phyloP scores from a whole-genome alignment of 2,888 invertebrate species.

The Acleris emargana region DNA sequence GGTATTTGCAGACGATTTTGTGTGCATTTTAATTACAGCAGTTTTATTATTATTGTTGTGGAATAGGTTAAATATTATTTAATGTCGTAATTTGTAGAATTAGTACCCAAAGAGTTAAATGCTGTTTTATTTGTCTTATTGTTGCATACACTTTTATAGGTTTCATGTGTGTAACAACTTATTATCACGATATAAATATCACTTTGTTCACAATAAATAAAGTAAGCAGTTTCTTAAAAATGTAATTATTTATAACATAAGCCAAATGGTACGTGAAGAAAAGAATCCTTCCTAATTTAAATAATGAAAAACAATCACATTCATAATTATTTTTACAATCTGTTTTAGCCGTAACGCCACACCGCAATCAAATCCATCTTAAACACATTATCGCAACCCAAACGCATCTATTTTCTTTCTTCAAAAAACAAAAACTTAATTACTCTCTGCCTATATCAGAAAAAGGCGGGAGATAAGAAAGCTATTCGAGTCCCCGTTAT shows the following conservation, averaged over 20 bases:
- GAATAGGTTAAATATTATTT: no score
- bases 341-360: constrained; percentile 38
- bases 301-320: background rate
- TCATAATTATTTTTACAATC: constrained; percentile 5
- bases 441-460: constrained; percentile 75
- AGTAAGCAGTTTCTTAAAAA: no score
- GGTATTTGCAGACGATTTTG: constrained; percentile 47
- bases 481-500: constrained; percentile 75
- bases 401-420: constrained; percentile 71
- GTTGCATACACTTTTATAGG: no score
- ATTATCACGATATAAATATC: no score
- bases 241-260: no score
- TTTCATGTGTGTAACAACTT: no score
- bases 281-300: background rate
- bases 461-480: constrained; percentile 71
- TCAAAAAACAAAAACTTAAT: constrained; percentile 73
- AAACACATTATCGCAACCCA: constrained; percentile 68
- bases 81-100: no score
- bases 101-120: no score
- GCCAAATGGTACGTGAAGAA: no score
- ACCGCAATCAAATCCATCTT: constrained; percentile 69
- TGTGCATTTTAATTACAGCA: constrained; percentile 45
- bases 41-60: constrained; percentile 17
- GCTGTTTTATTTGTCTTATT: no score
- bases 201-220: no score